Evolutionary conservation across 1,140 invertebrate genomes (phyloP), one percentile per base, ranked within the genome.

Genomic region (Drosophila kurseongensis): DNA sequence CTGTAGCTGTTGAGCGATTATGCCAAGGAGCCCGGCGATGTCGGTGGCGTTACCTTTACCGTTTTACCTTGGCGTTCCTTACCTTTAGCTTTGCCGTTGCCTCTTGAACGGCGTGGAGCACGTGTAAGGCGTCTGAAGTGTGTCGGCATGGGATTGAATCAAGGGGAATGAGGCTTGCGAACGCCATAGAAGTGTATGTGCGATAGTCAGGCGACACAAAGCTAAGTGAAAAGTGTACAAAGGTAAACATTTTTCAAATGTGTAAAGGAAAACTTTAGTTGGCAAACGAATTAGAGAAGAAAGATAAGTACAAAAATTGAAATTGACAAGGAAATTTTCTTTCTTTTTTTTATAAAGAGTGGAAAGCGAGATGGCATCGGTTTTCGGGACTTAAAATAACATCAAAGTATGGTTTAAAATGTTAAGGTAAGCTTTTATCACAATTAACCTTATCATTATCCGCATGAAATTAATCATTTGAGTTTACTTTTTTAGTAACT

Each of bases 81-180:
- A 36, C 16, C 57, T 38, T 50, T 32, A 48, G 12, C 23, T n/a
- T 32, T 61, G 44, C 65, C 59, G 10, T 56, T 36, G 58, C 75
- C 73, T 60, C 83, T 86, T 86, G 50, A 86, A 88, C 76, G 71
- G 79, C 79, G 71, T 72, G 82, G 78, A 85, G 82, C 82, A 85
- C 82, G 82, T 85, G 82, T 85, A 86, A 85, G 78, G 82, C 82
- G 82, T 78, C 75, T 86, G 78, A 73, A 85, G 82, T 85, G 82
- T 85, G 82, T 86, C 82, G 83, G 82, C 68, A 82, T 86, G 82
- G 82, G 75, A 85, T 86, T 86, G 84, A 80, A 69, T 78, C 62
- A 65, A 78, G 68, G 69, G 63, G 56, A 60, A 75, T 63, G 47
- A 27, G 16, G n/a, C 36, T 51, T 48, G 66, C 14, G 14, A 27